Evolutionary conservation across 1,140 invertebrate genomes (phyloP).

Genomic region (Diorhabda elongata): DNA sequence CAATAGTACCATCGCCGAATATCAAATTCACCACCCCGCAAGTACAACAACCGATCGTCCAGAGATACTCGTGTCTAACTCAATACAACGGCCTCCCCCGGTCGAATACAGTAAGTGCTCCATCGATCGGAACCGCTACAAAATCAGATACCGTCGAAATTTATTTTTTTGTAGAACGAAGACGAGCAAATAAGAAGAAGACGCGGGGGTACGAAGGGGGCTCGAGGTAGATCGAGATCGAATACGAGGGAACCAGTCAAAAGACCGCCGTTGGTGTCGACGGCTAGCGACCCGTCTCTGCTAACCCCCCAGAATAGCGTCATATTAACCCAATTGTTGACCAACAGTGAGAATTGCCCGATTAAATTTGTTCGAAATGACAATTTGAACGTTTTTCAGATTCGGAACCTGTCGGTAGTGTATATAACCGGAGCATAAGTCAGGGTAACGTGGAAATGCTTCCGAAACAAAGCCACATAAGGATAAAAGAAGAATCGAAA

Average conservation of each 20-base stretch:
- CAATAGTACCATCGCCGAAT: slow-evolving; percentile 40
- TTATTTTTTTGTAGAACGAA: background rate
- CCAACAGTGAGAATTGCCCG: slow-evolving; percentile 38
- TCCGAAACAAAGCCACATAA: slow-evolving; percentile 17
- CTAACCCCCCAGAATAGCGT: slow-evolving; percentile 54
- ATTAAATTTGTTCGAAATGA: background rate
- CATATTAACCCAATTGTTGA: slow-evolving; percentile 62
- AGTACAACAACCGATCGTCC: slow-evolving; percentile 40
- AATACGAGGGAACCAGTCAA: slow-evolving; percentile 43
- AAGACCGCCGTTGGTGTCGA: slow-evolving; percentile 53
- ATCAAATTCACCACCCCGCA: slow-evolving; percentile 47
- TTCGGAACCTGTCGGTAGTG: background rate
- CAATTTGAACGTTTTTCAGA: background rate
- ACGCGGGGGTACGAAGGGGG: slow-evolving; percentile 28
- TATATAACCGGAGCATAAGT: slow-evolving; percentile 12
- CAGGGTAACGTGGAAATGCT: slow-evolving; percentile 4
- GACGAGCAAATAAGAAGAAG: slow-evolving; percentile 9
- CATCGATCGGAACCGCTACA: no score
- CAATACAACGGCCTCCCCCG: slow-evolving; percentile 20
- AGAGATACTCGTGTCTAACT: slow-evolving; percentile 8
- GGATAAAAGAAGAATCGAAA: slow-evolving; percentile 39
- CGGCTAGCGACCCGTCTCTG: slow-evolving; percentile 55
- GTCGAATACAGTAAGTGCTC: slow-evolving; percentile 14
- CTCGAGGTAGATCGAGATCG: slow-evolving; percentile 39
- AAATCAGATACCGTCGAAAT: no score